A percentile compares a stretch with the other conserved stretches of the same genome.
Evolutionary conservation across 1,140 invertebrate species (phyloP).

Genomic region (Lordiphosa collinella): DNA sequence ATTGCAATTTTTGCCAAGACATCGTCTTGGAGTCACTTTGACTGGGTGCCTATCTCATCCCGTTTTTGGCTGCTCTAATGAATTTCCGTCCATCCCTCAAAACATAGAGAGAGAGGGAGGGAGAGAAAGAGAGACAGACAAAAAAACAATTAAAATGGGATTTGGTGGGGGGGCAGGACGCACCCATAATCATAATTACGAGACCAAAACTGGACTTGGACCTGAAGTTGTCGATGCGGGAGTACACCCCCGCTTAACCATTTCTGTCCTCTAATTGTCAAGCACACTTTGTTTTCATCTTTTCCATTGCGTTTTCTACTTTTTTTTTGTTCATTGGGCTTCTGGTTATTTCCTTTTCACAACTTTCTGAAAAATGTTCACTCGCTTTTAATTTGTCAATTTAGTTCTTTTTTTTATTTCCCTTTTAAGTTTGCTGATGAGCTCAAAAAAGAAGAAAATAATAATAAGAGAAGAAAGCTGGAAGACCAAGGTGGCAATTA

Average conservation of each 20-base stretch:
- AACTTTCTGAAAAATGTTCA: conserved; percentile 47
- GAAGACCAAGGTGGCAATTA: conserved; percentile 70
- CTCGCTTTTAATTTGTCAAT: conserved; percentile 74
- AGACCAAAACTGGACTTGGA: conserved; percentile 32
- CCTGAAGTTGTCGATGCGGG: conserved; percentile 46
- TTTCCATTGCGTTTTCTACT: conserved; percentile 34
- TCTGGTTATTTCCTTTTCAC: conserved; percentile 42
- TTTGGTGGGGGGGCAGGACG: conserved; percentile 27
- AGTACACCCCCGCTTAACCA: conserved; percentile 8
- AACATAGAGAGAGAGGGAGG: conserved; percentile 16
- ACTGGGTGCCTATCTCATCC: conserved; percentile 37
- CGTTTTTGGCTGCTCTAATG: conserved; percentile 61
- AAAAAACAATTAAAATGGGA: conserved; percentile 69
- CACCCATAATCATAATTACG: conserved; percentile 74
- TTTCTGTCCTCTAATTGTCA: conserved; percentile 51
- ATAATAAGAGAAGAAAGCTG: conserved; percentile 21
- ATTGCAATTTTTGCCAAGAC: conserved; percentile 75
- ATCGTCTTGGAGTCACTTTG: conserved; percentile 71
- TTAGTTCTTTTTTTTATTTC: conserved; percentile 25
- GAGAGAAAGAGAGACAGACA: conserved; percentile 8
- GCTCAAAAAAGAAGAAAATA: conserved; percentile 16
- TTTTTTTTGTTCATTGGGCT: conserved; percentile 52
- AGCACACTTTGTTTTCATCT: conserved; percentile 22
- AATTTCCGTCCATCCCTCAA: conserved; percentile 68
- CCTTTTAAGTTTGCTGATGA: conserved; percentile 52